These are phyloP conservation scores for Ceratina calcarata DNA, from an alignment of 1,140 invertebrate genomes.

Conservation along the genomic window DNA sequence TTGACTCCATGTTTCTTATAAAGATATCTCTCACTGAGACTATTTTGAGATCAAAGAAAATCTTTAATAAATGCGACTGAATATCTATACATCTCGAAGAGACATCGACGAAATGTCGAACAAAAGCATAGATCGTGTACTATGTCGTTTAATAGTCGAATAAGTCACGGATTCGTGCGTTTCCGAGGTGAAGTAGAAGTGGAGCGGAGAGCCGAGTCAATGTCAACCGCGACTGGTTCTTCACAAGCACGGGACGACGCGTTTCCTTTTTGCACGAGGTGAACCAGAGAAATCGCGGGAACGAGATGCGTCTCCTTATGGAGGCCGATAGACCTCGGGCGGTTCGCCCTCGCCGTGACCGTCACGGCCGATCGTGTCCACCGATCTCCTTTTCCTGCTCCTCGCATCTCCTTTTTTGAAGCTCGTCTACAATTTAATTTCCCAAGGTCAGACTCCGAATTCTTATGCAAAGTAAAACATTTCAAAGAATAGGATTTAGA, in stretches of 20 bases:
- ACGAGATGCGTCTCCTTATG: slow-evolving; percentile 62
- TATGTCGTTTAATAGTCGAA: slow-evolving; percentile 7
- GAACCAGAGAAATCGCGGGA: slow-evolving; percentile 53
- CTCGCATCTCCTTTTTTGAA: background rate
- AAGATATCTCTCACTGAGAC: too few species aligned
- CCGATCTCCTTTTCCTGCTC: slow-evolving; percentile 26
- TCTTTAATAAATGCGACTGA: too few species aligned
- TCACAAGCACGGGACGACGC: slow-evolving; percentile 14
- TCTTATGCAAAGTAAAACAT: too few species aligned
- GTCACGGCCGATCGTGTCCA: slow-evolving; percentile 9
- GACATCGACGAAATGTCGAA: too few species aligned
- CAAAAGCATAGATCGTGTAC: too few species aligned
- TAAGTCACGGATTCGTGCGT: background rate
- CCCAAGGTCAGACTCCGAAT: too few species aligned
- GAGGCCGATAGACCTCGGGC: slow-evolving; percentile 12
- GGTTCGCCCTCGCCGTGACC: slow-evolving; percentile 25
- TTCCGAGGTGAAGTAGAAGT: slow-evolving; percentile 7
- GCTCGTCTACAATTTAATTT: background rate
- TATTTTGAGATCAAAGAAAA: too few species aligned
- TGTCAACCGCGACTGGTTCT: slow-evolving; percentile 38
- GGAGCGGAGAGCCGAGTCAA: slow-evolving; percentile 15
- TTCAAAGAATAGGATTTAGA: too few species aligned
- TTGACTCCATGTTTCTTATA: too few species aligned
- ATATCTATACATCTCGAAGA: too few species aligned
- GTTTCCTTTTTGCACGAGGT: slow-evolving; percentile 59